Conservation (phyloP, 2,888 invertebrate genomes). For the Cryptus viduatorius region DNA sequence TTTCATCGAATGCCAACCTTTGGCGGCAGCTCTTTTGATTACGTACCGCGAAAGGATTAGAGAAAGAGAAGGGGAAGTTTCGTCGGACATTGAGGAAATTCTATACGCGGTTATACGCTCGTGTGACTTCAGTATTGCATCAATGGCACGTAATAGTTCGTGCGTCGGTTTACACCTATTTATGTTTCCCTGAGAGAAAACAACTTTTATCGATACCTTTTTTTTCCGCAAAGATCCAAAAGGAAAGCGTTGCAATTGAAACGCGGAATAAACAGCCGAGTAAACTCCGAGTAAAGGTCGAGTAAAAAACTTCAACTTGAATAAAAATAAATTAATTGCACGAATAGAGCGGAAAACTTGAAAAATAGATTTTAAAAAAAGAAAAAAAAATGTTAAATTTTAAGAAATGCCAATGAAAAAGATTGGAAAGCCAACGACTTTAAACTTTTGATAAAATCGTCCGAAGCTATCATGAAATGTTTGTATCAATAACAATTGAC, state of each 20-base stretch:
- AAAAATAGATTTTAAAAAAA: too few species aligned
- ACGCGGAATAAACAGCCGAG: too few species aligned
- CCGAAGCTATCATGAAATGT: neutral
- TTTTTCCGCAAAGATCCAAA: neutral
- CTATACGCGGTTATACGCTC: neutral
- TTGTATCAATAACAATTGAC: neutral
- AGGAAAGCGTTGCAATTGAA: too few species aligned
- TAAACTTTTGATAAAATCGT: neutral
- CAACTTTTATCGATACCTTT: neutral
- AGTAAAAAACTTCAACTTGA: too few species aligned
- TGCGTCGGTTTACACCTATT: neutral
- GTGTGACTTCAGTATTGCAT: neutral
- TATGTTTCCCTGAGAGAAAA: neutral
- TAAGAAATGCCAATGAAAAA: too few species aligned
- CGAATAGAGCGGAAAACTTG: too few species aligned
- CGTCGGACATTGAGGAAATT: conserved; percentile 3
- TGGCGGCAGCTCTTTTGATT: conserved; percentile 13
- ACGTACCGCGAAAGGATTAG: neutral
- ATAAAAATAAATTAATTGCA: too few species aligned
- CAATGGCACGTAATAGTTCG: neutral
- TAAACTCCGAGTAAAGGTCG: too few species aligned
- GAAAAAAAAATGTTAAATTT: too few species aligned
- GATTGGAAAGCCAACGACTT: neutral
- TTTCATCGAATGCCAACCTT: conserved; percentile 11
- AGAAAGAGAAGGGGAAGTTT: neutral